Evolutionary conservation across 2,113 vertebrate genomes (phyloP).

Genomic region (Willisornis vidua): DNA sequence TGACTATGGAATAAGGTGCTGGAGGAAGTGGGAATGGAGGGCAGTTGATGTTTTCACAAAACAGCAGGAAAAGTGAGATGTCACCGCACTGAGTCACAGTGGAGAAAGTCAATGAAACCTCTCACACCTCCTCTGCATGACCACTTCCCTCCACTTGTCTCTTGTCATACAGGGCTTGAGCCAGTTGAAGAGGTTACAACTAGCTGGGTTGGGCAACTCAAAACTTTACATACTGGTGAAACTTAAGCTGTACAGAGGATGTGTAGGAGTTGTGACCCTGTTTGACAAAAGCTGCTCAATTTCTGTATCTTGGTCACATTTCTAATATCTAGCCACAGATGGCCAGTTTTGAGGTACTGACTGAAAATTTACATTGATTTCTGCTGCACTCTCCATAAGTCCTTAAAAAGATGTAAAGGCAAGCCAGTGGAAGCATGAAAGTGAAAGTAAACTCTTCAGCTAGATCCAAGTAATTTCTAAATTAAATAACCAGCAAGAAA

Average conservation of each 20-base stretch:
- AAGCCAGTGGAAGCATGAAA: not conserved
- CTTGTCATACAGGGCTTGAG: not conserved
- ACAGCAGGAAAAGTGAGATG: not conserved
- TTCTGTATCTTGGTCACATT: not conserved
- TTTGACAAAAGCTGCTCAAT: not conserved
- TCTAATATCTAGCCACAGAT: not conserved
- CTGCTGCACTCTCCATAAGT: not conserved
- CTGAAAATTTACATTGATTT: fast-evolving
- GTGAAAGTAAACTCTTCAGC: not conserved
- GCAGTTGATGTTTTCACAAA: not conserved
- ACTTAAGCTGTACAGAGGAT: not conserved
- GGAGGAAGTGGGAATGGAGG: not conserved
- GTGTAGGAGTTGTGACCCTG: not conserved
- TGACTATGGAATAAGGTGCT: not conserved
- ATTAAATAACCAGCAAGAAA: not conserved
- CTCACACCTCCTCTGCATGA: not conserved
- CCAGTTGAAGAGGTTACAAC: not conserved
- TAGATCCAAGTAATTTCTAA: not conserved
- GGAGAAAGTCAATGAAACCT: not conserved
- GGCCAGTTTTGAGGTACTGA: not conserved
- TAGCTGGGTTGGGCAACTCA: not conserved
- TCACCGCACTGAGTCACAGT: not conserved
- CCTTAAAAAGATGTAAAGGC: not conserved
- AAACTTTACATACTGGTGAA: not conserved
- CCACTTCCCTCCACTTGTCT: not conserved